Conservation (phyloP, 2,113 vertebrate genomes). For the Phaethon lepturus region DNA sequence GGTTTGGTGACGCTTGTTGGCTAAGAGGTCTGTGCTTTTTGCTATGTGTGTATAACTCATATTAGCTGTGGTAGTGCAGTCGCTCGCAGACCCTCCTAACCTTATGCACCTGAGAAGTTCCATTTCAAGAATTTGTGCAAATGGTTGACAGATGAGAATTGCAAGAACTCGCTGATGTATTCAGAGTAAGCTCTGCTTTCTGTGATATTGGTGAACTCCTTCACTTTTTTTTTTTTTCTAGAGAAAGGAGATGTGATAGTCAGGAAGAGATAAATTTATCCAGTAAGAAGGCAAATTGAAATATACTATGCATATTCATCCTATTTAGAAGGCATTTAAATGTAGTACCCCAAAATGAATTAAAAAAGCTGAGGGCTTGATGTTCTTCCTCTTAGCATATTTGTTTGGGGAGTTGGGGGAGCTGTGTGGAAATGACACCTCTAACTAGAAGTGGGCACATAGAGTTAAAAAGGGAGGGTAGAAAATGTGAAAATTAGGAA, state of each 20-base stretch:
- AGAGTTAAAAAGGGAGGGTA: neutral
- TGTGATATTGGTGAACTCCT: neutral
- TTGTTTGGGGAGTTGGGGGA: neutral
- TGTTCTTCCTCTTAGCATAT: neutral
- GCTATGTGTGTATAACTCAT: fast-evolving
- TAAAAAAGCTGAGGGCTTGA: neutral
- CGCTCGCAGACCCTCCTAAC: neutral
- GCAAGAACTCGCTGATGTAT: neutral
- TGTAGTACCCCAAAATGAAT: neutral
- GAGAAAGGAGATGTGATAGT: neutral
- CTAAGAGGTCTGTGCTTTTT: neutral
- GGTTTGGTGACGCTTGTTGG: neutral
- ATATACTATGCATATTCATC: neutral
- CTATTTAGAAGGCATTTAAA: neutral
- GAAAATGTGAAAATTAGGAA: neutral
- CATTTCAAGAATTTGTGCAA: neutral
- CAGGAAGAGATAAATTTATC: neutral
- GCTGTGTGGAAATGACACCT: neutral
- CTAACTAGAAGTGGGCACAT: neutral
- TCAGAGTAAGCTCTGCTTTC: neutral
- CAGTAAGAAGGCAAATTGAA: neutral
- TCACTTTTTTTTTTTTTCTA: neutral
- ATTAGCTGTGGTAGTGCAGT: neutral
- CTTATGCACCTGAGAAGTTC: neutral
- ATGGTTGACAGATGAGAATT: neutral